These are phyloP conservation scores for Cephus spinipes DNA, from an alignment of 2,888 invertebrate genomes.

Conservation along the genomic window DNA sequence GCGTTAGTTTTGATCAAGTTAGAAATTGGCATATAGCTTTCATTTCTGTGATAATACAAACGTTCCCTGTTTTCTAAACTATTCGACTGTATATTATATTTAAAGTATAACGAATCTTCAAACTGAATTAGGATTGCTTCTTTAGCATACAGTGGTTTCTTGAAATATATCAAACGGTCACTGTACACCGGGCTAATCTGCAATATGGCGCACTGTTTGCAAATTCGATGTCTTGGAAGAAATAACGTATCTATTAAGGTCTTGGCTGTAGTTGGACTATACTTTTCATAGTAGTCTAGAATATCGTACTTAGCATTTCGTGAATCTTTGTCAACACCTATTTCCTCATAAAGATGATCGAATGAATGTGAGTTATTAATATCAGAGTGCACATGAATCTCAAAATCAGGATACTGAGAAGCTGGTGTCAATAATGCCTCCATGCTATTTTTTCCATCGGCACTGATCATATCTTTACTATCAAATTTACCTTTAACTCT, in stretches of 20 bases:
- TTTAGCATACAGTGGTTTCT: conserved; percentile 41
- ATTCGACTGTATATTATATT: conserved; percentile 5
- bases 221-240: conserved; percentile 39
- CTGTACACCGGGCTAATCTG: conserved; percentile 54
- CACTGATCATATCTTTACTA: background rate
- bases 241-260: conserved; percentile 26
- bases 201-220: conserved; percentile 42
- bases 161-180: conserved; percentile 52
- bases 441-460: background rate
- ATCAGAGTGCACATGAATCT: conserved; percentile 14
- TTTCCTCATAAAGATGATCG: conserved; percentile 51
- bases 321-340: conserved; percentile 28
- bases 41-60: conserved; percentile 2
- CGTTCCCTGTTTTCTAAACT: background rate
- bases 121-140: conserved; percentile 46
- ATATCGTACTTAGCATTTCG: conserved; percentile 35
- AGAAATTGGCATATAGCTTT: conserved; percentile 53
- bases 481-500: background rate
- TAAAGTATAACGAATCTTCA: conserved; percentile 29
- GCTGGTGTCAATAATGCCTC: background rate
- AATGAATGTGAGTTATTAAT: conserved; percentile 12
- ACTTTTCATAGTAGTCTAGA: conserved; percentile 41
- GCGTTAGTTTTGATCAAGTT: conserved; percentile 45
- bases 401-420: conserved; percentile 10
- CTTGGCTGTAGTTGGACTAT: conserved; percentile 35